Base-by-base conservation (phyloP, 2,113 vertebrate species). In the Syngnathus scovelli region DNA sequence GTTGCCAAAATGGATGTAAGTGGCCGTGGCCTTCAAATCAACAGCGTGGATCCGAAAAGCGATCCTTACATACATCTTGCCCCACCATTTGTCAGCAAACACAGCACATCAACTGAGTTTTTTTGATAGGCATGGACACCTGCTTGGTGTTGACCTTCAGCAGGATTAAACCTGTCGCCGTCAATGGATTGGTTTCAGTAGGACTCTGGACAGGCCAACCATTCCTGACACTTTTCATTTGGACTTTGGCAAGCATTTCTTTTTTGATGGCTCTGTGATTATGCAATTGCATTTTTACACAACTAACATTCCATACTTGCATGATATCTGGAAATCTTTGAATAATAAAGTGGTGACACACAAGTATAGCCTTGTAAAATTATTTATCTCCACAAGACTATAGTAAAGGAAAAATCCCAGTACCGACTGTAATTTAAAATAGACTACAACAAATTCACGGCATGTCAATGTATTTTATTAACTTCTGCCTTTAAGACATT, bases 71-170 rank as follows among this genome's bases (percentile, higher is more conserved):
- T 36, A 38, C 43, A 63, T 64, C 61, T 72, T 23, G 2, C 48
- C 27, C 46, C 59, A 48, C 72, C 41, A 37, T 64, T 49, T 6
- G 61, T 43, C 67, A 66, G 51, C 74, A 83, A 44, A 72, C 66
- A 65, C 73, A 82, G 74, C 74, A 68, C 46, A 68, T 66, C 63
- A 41, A 62, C 76, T 66, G 61, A 79, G 76, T 74, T 67, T 37
- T 52, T 70, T 56, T 86, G 88, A 90, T 76, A 88, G 90, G 88
- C 84, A 68, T 77, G 61, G 64, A 79, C 88, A 82, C 79, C 88
- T 84, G 91, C 84, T 78, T 21, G 66, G 68, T n/a, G 67, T 64
- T 86, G 84, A 82, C 79, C 75, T 83, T 80, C 54, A 68, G 81
- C 71, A 69, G 70, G 78, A 85, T 76, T 75, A 72, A 67, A 67